These are phyloP conservation scores for Scelioninae gen. 2 DNA, from an alignment of 2,888 invertebrate species.

Conservation along the genomic window DNA sequence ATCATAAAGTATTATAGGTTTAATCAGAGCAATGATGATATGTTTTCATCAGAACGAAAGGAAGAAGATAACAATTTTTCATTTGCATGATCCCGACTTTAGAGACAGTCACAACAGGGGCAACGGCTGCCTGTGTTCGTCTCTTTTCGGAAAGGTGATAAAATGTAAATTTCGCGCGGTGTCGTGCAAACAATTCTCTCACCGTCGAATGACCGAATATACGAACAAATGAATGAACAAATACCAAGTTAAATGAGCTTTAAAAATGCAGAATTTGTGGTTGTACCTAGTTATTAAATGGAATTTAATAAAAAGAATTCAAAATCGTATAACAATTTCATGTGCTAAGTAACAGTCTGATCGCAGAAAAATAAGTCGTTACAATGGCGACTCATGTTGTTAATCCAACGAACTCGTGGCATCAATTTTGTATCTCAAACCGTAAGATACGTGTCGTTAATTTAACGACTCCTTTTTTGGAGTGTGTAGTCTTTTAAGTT, in stretches of 20 bases:
- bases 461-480: no score
- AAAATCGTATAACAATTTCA: no score
- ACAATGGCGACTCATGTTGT: no score
- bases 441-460: no score
- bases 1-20: constrained; percentile 8
- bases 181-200: constrained; percentile 53
- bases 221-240: constrained; percentile 51
- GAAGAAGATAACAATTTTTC: constrained; percentile 42
- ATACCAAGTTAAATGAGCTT: constrained; percentile 29
- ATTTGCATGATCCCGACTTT: constrained; percentile 52
- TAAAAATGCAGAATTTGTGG: constrained; percentile 41
- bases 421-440: no score
- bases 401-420: no score
- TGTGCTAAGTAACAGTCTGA: no score
- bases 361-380: no score
- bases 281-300: constrained; percentile 32
- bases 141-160: constrained; percentile 55
- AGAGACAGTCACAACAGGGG: constrained; percentile 19
- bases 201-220: constrained; percentile 47
- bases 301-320: no score
- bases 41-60: constrained; percentile 9
- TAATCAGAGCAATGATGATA: constrained; percentile 26
- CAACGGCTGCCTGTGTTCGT: constrained; percentile 23
- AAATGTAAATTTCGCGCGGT: constrained; percentile 58
- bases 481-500: no score